Evolutionary conservation across 1,140 invertebrate genomes (phyloP), one percentile per base, ranked within the genome.

Genomic region (Lutraria rhynchaena): DNA sequence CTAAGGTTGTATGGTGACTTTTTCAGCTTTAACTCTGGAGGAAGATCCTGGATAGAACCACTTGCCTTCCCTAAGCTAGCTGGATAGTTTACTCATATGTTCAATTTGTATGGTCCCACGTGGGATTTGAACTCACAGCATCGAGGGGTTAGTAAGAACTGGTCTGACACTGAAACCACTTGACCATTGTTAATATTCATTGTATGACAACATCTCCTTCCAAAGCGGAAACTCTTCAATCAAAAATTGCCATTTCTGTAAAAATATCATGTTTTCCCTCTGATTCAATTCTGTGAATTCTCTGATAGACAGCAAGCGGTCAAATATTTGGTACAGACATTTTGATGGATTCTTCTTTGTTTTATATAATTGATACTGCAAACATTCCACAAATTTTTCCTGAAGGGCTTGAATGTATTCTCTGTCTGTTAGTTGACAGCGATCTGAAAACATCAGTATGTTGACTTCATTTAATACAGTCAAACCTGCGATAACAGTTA

Each of bases 141-240:
- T n/a, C n/a, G n/a, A n/a, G n/a, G n/a, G n/a, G n/a, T n/a, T n/a
- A n/a, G n/a, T n/a, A n/a, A n/a, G n/a, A n/a, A n/a, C n/a, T n/a
- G n/a, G n/a, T n/a, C n/a, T n/a, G n/a, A n/a, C n/a, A n/a, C n/a
- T n/a, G n/a, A n/a, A n/a, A n/a, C n/a, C n/a, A n/a, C n/a, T n/a
- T n/a, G n/a, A n/a, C n/a, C n/a, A n/a, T n/a, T n/a, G 27, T 31
- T 61, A 61, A 5, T 29, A 29, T 29, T 74, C 67, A 24, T 70
- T 29, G 27, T 58, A 71, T 0, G 77, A 70, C 31, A 81, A 29
- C 51, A 81, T 81, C 58, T 81, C 77, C 22, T 71, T 70, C 77
- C 77, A 81, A 13, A 81, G 67, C 2, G 77, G 77, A 24, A 53
- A 81, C 15, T 81, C 77, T 1, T 70, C n/a, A 15, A 81, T 81